Evolutionary conservation across 2,888 invertebrate species (phyloP).

Genomic region (Drosophila meridiana): DNA sequence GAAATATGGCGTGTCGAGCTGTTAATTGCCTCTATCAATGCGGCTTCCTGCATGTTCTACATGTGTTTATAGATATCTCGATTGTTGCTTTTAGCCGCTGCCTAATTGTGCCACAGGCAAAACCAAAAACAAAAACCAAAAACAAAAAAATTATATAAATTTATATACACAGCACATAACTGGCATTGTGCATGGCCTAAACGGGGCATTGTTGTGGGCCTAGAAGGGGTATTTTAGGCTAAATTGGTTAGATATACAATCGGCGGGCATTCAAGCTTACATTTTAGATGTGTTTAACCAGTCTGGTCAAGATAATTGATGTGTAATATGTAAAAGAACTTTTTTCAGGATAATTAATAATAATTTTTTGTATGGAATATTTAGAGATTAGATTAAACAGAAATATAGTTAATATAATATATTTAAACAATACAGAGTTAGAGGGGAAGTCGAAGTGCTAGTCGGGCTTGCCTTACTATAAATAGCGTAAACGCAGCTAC

Average conservation of each 20-base stretch:
- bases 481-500: too few species aligned
- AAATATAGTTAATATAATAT: too few species aligned
- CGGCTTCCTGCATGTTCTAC: conserved; percentile 70
- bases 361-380: not conserved
- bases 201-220: not conserved
- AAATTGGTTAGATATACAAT: conserved; percentile 30
- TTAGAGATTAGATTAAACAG: not conserved
- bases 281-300: conserved; percentile 13
- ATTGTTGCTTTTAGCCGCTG: conserved; percentile 34
- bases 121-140: conserved; percentile 22
- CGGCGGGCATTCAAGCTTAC: conserved; percentile 16
- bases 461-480: too few species aligned
- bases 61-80: conserved; percentile 70
- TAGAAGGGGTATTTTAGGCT: conserved; percentile 37
- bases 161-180: not conserved
- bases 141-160: conserved; percentile 29
- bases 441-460: too few species aligned
- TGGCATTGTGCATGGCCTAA: conserved; percentile 9
- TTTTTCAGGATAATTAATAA: not conserved
- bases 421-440: too few species aligned
- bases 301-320: conserved; percentile 3
- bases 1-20: conserved; percentile 78
- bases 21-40: conserved; percentile 80
- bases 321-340: not conserved
- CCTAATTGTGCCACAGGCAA: conserved; percentile 53